These are phyloP conservation scores for Orchestia grillus DNA, from an alignment of 1,140 invertebrate species.

Conservation along the genomic window DNA sequence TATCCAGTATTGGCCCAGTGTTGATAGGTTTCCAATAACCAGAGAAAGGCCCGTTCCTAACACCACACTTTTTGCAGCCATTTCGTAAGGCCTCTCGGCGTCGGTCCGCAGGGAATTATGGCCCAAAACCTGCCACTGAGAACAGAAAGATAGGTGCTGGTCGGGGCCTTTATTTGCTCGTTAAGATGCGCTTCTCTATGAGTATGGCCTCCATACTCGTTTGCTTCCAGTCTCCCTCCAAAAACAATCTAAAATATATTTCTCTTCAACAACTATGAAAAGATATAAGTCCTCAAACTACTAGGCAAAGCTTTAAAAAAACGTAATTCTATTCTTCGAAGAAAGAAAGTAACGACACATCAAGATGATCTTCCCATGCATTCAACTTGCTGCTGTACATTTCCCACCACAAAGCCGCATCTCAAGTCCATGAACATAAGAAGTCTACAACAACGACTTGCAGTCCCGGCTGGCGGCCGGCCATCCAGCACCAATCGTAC, in stretches of 20 bases:
- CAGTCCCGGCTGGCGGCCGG: not conserved
- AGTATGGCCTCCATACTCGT: not conserved
- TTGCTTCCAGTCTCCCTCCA: not conserved
- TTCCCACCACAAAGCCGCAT: not conserved
- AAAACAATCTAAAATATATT: not conserved
- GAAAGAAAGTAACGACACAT: not conserved
- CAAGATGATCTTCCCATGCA: not conserved
- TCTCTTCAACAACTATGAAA: not conserved
- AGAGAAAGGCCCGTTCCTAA: conserved; percentile 8
- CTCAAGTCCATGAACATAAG: not conserved
- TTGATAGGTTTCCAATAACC: conserved; percentile 54
- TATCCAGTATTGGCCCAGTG: conserved; percentile 55
- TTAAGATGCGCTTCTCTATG: conserved; percentile 34
- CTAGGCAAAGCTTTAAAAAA: not conserved
- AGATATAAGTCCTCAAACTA: not conserved
- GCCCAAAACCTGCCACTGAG: conserved; percentile 47
- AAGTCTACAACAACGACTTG: not conserved
- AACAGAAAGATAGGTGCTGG: conserved; percentile 35
- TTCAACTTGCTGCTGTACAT: not conserved
- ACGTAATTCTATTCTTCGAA: not conserved
- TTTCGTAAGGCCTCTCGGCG: conserved; percentile 15
- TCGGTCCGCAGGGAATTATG: conserved; percentile 32
- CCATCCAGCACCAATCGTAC: not conserved
- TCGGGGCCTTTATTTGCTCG: conserved; percentile 40
- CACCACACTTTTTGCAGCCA: conserved; percentile 42